Evolutionary conservation across 2,797 vertebrate genomes (phyloP).

Genomic region (Pseudochromis fuscus): DNA sequence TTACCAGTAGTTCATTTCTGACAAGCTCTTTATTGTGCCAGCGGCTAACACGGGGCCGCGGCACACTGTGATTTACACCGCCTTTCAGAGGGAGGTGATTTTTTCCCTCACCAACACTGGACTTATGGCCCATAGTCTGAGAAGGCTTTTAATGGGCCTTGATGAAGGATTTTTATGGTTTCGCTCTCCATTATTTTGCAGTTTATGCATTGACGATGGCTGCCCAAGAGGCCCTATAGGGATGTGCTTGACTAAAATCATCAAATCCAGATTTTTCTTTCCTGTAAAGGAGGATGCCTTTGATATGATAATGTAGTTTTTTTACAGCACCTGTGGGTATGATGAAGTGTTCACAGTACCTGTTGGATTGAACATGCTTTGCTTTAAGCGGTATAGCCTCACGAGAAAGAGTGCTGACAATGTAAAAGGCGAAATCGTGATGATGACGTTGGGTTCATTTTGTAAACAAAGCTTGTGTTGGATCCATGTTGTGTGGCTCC

Average conservation of each 20-base stretch:
- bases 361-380: slow-evolving; percentile 56
- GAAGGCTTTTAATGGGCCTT: slow-evolving; percentile 74
- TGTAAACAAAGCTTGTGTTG: slow-evolving; percentile 21
- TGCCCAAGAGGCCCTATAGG: slow-evolving; percentile 61
- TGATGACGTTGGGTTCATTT: slow-evolving; percentile 17
- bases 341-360: slow-evolving; percentile 53
- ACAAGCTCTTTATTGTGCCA: slow-evolving; percentile 75
- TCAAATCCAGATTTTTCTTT: slow-evolving; percentile 70
- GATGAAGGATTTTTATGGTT: slow-evolving; percentile 77
- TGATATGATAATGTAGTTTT: slow-evolving; percentile 78
- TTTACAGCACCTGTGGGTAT: slow-evolving; percentile 62
- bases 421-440: slow-evolving; percentile 1
- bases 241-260: slow-evolving; percentile 67
- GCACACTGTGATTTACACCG: slow-evolving; percentile 68
- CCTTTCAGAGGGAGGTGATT: slow-evolving; percentile 67
- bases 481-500: slow-evolving; percentile 4
- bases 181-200: slow-evolving; percentile 74
- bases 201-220: slow-evolving; percentile 77
- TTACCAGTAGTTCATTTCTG: slow-evolving; percentile 76
- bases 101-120: slow-evolving; percentile 64
- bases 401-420: background rate
- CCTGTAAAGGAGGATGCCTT: slow-evolving; percentile 64
- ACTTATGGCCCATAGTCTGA: slow-evolving; percentile 71
- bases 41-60: slow-evolving; percentile 53
- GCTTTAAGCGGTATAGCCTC: slow-evolving; percentile 25